Base-by-base conservation (phyloP, 2,797 vertebrate species). In the Leptatherina wallacei region DNA sequence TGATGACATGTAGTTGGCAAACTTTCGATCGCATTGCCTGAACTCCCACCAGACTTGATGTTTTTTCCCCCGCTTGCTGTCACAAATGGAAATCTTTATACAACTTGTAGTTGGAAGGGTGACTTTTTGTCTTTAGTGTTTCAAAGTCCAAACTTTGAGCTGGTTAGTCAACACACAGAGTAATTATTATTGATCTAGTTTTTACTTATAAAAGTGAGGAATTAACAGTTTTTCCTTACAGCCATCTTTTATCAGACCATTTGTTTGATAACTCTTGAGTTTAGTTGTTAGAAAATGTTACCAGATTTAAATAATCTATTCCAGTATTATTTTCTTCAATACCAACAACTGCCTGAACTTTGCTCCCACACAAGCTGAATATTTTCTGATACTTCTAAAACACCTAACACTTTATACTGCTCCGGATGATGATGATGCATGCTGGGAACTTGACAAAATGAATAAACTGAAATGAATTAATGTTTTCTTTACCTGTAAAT, bases 1-100 rank as follows among this genome's bases (percentile, higher is more conserved):
- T 79, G 87, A 91, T 93, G 94, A 94, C 91, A 92, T 74, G 80
- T 75, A 80, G 73, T 89, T 95, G 93, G 93, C 92, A 93, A 82
- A 66, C 66, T 52, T 70, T 82, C 51, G 29, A 81, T 86, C 77
- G 79, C 61, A 77, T 81, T 86, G 63, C 57, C 71, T 59, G 67
- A 83, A 84, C 67, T 78, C 72, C 69, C 79, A 77, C 68, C 73
- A 77, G 40, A 80, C 57, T 62, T 55, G 32, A 78, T 77, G n/a
- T 64, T 51, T 78, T 64, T 51, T 35, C 33, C 30, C 30, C 30
- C 71, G 66, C 59, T 76, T 69, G 71, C 71, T 67, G 82, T 78
- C 79, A 75, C 68, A 83, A 87, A 80, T 80, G 73, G 71, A 86
- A 87, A 88, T 71, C 74, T 69, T 86, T 64, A 57, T 84, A 54